Evolutionary conservation across 2,113 vertebrate species (phyloP), one percentile per base, ranked within the genome.

Genomic region (Emydura subglobosa): DNA sequence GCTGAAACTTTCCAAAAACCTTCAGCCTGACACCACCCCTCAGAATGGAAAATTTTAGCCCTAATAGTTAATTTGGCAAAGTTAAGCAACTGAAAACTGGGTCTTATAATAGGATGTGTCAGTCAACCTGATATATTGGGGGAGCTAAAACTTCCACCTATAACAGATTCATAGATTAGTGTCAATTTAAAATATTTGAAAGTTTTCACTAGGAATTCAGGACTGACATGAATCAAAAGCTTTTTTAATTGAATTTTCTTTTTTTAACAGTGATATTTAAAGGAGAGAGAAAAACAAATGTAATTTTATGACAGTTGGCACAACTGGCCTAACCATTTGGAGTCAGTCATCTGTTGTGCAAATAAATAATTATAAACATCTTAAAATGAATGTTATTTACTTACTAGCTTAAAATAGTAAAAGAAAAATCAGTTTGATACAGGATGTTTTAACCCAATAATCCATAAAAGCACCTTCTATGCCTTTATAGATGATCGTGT

Each of bases 371-470:
- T 97, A 92, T 10, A 95, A 87, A 50, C 21, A 90, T 93, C 84
- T 95, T 85, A 85, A 96, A 97, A 72, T 92, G 87, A 83, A 87
- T 89, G 79, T 83, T 93, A 72, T 94, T 96, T 95, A 91, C 57
- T 83, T 96, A 86, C 92, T 90, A 92, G 86, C 88, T 89, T 94
- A 51, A 85, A 95, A 89, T 80, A 87, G 50, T 85, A 95, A 96
- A 91, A 29, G 91, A 54, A 92, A 84, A 94, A 59, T 17, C 65
- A 88, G 53, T 54, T 90, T 90, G 0, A 1, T 53, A 76, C 47
- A 61, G 55, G n/a, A 10, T 94, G 50, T 85, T 82, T 95, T 96
- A 93, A 95, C 27, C 65, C 53, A 96, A 96, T 19, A 92, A 51
- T 78, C 54, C 84, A 47, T 87, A 88, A 97, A 80, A 96, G 80